Evolutionary conservation across 2,888 invertebrate genomes (phyloP), one percentile per base, ranked within the genome.

Genomic region (Polyploca ridens): DNA sequence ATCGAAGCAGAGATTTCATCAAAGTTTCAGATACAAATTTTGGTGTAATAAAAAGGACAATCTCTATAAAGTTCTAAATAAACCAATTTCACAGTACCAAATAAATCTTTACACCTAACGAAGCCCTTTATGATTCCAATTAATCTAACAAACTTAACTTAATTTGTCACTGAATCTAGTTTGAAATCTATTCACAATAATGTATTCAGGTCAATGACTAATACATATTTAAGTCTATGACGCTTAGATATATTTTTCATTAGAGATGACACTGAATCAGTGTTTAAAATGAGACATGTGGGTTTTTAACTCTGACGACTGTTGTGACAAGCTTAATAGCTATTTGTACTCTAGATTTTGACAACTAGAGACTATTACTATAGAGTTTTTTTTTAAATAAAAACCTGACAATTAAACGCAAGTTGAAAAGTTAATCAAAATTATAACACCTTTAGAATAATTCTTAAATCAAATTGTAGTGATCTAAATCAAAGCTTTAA

Each of bases 61-160:
- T n/a, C n/a, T n/a, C n/a, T n/a, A 27, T 27, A 27, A 27, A 27
- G 1, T 1, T 27, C 1, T 27, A 27, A 27, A 27, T 27, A 1
- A 1, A 27, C 27, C 41, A 6, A 13, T 13, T 41, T 41, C 41
- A 5, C 41, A 41, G 5, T 13, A 41, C 41, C 5, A 41, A 41
- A 41, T 41, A 41, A 11, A 4, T 0, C 5, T 13, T 1, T 4
- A 41, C 41, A 13, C 11, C 8, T 41, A 41, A 13, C 41, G 46
- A 61, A 58, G 62, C 58, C 62, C 46, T 69, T 60, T 64, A 66
- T 62, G 38, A 49, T 19, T 61, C 70, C 68, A 79, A 79, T 76
- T 69, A n/a, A 46, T 78, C 71, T 68, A 65, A n/a, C n/a, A n/a
- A n/a, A 62, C 64, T 58, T 77, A 76, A 79, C 75, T 73, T 66